Evolutionary conservation across 2,888 invertebrate species (phyloP).

Genomic region (Drosophila flavopinicola): DNA sequence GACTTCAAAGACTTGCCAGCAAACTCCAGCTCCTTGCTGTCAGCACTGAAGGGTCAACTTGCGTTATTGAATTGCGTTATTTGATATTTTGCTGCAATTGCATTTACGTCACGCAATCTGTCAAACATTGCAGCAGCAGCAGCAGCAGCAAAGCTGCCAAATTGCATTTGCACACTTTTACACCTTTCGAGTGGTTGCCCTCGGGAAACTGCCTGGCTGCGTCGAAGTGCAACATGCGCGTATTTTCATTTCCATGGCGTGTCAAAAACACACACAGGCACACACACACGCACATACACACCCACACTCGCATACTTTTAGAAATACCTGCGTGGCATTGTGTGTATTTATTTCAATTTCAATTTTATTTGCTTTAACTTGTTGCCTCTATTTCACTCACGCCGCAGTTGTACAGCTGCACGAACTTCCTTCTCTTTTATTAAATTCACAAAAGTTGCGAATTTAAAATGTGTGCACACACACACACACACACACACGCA

Average conservation of each 20-base stretch:
- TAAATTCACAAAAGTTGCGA: constrained; percentile 18
- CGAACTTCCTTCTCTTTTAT: constrained; percentile 6
- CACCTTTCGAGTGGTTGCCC: constrained; percentile 29
- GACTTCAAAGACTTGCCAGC: too few species aligned
- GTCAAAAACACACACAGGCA: constrained; percentile 47
- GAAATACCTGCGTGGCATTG: constrained; percentile 5
- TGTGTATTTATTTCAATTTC: constrained; percentile 22
- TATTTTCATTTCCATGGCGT: constrained; percentile 56
- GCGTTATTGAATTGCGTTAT: constrained; percentile 50
- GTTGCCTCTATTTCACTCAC: constrained; percentile 13
- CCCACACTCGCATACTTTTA: constrained; percentile 4
- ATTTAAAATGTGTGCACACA: constrained; percentile 3
- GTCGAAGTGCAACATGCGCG: constrained; percentile 17
- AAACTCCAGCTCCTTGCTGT: too few species aligned
- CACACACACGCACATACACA: constrained; percentile 12
- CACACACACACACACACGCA: neutral
- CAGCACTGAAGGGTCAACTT: constrained; percentile 18
- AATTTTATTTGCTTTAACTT: constrained; percentile 37
- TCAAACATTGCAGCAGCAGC: constrained; percentile 38
- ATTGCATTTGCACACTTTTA: constrained; percentile 70
- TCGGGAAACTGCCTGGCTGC: constrained; percentile 21
- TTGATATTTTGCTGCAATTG: constrained; percentile 54
- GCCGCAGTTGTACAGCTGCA: constrained; percentile 6
- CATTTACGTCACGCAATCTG: constrained; percentile 54
- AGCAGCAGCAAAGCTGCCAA: constrained; percentile 37